These are phyloP conservation scores for Tympanoctomys barrerae DNA, from an alignment of 2,797 vertebrate species.

Conservation along the genomic window DNA sequence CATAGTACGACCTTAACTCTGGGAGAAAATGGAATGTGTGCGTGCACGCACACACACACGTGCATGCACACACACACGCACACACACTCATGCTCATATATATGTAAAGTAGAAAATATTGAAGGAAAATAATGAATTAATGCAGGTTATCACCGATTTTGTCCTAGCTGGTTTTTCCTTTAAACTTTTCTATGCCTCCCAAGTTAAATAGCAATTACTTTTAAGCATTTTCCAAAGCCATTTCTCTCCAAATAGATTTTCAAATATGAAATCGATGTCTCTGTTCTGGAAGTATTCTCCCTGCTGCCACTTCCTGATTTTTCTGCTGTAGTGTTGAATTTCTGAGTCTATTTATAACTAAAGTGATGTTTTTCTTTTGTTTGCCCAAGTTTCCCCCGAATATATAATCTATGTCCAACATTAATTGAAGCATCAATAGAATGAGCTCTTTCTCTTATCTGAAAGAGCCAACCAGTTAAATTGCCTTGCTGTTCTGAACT, in stretches of 20 bases:
- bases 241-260: conserved; percentile 38
- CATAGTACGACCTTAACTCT: neutral
- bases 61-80: neutral
- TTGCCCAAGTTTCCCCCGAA: conserved; percentile 49
- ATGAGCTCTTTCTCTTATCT: neutral
- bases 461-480: conserved; percentile 14
- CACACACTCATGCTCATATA: neutral
- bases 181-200: neutral
- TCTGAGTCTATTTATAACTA: conserved; percentile 4
- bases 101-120: neutral
- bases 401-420: conserved; percentile 30
- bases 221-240: conserved; percentile 38
- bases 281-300: neutral
- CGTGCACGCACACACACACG: neutral
- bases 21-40: neutral
- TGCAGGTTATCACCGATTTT: neutral
- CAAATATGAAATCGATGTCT: neutral
- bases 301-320: neutral
- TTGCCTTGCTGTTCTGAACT: neutral
- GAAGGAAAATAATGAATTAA: neutral
- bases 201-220: conserved; percentile 7
- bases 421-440: neutral
- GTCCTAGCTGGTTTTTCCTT: conserved; percentile 17
- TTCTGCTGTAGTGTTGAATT: neutral
- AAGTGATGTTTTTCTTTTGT: conserved; percentile 30